Percentiles rank a stretch among this genome's conserved stretches.
phyloP scores from a whole-genome alignment of 2,888 invertebrate species.

The Ganaspis brasiliensis region DNA sequence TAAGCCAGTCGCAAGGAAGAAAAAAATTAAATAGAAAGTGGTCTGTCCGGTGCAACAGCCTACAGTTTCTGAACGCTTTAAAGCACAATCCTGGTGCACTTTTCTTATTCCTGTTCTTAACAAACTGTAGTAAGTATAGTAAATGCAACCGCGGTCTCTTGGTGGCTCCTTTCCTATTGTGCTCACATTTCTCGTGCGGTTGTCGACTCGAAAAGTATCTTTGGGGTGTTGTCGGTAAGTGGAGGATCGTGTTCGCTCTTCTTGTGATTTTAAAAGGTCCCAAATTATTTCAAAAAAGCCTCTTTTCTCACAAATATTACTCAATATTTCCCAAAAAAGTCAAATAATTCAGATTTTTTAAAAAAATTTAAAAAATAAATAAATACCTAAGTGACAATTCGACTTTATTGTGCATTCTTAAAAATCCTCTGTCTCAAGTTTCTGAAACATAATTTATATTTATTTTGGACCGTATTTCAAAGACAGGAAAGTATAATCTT shows the following conservation, averaged over 20 bases:
- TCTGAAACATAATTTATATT: neutral
- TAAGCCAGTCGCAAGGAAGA: conserved; percentile 59
- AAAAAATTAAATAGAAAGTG: conserved; percentile 79
- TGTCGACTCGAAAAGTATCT: conserved; percentile 80
- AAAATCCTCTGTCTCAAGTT: conserved; percentile 1
- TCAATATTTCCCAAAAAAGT: too few relatives aligned
- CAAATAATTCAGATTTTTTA: too few relatives aligned
- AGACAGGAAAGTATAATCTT: conserved; percentile 15
- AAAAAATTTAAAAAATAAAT: too few relatives aligned
- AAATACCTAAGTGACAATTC: neutral
- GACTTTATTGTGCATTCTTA: neutral
- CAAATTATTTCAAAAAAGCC: neutral
- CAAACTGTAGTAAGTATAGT: conserved; percentile 64
- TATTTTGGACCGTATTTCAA: conserved; percentile 11
- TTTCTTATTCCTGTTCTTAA: conserved; percentile 71
- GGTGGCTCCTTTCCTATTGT: conserved; percentile 72
- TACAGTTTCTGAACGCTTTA: conserved; percentile 72
- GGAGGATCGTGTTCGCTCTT: conserved; percentile 40
- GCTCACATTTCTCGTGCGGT: conserved; percentile 81
- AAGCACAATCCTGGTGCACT: conserved; percentile 66
- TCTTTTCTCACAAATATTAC: neutral
- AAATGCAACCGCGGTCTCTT: conserved; percentile 68
- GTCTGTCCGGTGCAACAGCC: conserved; percentile 77
- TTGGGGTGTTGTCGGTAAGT: conserved; percentile 78
- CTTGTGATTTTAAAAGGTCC: neutral